Percentiles rank a stretch among this genome's conserved stretches.
Evolutionary conservation across 2,797 vertebrate genomes (phyloP).

Genomic region (Gallinago stenura): DNA sequence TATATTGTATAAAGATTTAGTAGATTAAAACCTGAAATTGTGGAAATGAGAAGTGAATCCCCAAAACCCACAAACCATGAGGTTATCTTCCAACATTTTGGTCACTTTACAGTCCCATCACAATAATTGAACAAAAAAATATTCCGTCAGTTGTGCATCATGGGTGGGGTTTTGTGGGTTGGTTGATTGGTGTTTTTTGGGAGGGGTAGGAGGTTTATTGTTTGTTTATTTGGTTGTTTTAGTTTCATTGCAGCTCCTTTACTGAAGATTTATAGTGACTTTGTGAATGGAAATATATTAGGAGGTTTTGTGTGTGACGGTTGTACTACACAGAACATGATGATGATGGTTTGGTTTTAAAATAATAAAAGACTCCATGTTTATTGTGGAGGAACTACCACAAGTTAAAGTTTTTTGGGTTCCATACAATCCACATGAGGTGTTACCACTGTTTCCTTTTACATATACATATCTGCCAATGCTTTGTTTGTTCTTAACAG

Average conservation of each 20-base stretch:
- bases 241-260: not conserved
- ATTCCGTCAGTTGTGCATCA: not conserved
- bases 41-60: not conserved
- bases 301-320: not conserved
- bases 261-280: not conserved
- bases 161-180: not conserved
- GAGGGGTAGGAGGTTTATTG: not conserved
- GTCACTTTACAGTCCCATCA: not conserved
- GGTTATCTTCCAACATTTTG: not conserved
- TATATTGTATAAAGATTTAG: not conserved
- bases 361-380: not conserved
- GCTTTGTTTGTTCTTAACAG: not conserved
- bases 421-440: not conserved
- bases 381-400: not conserved
- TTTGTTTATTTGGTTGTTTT: not conserved
- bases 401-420: not conserved
- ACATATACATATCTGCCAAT: not conserved
- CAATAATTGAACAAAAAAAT: not conserved
- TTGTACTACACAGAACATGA: not conserved
- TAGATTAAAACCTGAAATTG: not conserved
- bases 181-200: not conserved
- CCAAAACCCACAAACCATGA: not conserved
- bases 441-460: not conserved
- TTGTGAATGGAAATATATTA: not conserved
- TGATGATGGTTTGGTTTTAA: not conserved